Percentiles rank a stretch among this genome's conserved stretches.
Evolutionary conservation across 2,797 vertebrate species (phyloP).

Genomic region (Euphonia xanthogaster): DNA sequence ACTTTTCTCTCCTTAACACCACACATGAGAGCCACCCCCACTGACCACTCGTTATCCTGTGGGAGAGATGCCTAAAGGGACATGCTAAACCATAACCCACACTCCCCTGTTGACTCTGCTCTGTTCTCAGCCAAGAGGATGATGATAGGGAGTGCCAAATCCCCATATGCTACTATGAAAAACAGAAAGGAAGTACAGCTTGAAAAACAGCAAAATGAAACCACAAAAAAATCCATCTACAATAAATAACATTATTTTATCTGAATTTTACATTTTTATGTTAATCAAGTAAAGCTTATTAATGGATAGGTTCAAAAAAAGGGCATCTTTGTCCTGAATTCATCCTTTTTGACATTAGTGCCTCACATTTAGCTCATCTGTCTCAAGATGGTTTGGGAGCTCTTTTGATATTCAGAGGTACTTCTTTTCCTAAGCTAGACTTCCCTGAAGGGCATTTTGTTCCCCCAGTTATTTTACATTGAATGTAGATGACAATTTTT

Average conservation of each 20-base stretch:
- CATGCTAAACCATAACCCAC: not conserved
- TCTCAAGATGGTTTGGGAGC: not conserved
- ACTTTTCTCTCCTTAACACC: not conserved
- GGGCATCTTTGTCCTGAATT: fast-evolving
- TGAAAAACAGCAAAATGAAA: not conserved
- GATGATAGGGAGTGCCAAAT: not conserved
- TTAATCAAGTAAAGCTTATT: not conserved
- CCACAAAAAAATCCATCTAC: fast-evolving
- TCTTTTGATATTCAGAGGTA: not conserved
- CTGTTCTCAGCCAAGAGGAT: not conserved
- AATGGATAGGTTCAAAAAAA: not conserved
- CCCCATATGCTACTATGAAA: not conserved
- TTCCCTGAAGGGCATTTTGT: not conserved
- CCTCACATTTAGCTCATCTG: not conserved
- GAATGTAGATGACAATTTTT: not conserved
- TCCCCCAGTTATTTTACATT: not conserved
- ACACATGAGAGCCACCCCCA: not conserved
- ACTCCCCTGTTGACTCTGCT: not conserved
- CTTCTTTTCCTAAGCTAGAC: not conserved
- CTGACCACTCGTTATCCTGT: fast-evolving
- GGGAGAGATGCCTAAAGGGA: not conserved
- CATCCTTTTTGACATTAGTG: not conserved
- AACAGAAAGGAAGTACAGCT: not conserved
- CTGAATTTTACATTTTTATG: not conserved
- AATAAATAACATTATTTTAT: not conserved